Evolutionary conservation across 2,797 vertebrate genomes (phyloP).

Genomic region (Neopelma chrysocephalum): DNA sequence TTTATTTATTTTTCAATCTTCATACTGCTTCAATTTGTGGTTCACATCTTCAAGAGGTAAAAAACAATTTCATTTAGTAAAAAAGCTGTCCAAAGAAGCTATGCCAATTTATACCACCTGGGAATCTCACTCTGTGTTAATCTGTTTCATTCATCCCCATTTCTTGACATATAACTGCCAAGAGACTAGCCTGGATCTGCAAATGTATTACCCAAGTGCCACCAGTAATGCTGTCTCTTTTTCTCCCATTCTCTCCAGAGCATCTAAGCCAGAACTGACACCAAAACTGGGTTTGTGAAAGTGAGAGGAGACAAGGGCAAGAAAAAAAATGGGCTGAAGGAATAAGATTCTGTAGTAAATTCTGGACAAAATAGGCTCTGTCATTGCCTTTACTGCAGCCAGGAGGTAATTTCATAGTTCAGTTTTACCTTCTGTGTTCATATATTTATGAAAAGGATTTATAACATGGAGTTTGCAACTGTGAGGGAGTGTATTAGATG

Average conservation of each 20-base stretch:
- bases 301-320: background rate
- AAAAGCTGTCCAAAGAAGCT: constrained; percentile 13
- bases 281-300: constrained; percentile 2
- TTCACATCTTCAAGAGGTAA: background rate
- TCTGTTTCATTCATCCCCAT: constrained; percentile 34
- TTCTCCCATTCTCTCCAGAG: background rate
- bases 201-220: background rate
- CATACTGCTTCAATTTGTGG: constrained; percentile 6
- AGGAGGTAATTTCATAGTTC: background rate
- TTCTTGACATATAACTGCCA: constrained; percentile 38
- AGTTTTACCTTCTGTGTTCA: background rate
- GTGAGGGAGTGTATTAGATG: background rate
- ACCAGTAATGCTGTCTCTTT: background rate
- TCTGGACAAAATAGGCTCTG: background rate
- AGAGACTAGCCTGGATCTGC: background rate
- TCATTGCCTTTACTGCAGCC: background rate
- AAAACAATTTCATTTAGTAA: constrained; percentile 21
- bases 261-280: background rate
- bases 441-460: background rate
- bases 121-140: constrained; percentile 52
- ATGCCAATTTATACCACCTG: background rate
- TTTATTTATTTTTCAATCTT: constrained; percentile 51
- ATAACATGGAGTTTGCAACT: background rate
- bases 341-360: background rate
- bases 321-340: background rate